Evolutionary conservation across 1,140 invertebrate species (phyloP), one percentile per base, ranked within the genome.

Genomic region (Megalonaias nervosa): DNA sequence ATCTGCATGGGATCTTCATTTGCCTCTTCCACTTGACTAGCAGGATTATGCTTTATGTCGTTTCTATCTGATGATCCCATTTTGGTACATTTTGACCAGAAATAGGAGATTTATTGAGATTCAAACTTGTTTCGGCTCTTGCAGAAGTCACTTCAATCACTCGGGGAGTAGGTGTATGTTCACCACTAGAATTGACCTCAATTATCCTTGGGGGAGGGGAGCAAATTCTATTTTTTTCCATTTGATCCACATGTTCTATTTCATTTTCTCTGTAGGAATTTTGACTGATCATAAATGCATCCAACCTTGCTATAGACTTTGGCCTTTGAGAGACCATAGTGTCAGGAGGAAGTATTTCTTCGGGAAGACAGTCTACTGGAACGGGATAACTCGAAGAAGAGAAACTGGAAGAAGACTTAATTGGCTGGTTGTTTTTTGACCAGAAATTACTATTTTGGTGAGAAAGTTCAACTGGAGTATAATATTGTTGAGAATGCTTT

Each of bases 381-480:
- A 70, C 69, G 61, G 74, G 65, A 68, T 16, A 62, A 48, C 73
- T 77, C 31, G 23, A 69, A 21, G 31, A 23, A 57, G 64, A 60
- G 16, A 38, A n/a, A 14, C n/a, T 68, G 15, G 56, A 65, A 56
- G 59, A 23, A 21, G 67, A 69, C 13, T 67, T 48, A 48, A 9
- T 48, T 1, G 38, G 9, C 38, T 48, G 38, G 38, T 11, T 48
- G 38, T 48, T 48, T 48, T 57, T 23, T 16, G 59, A 23, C 16
- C 57, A n/a, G 21, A 70, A 48, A 60, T 76, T 74, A 72, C 58
- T 76, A 74, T 2, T 69, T 71, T 38, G 75, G 69, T 26, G 67
- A 75, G 21, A 73, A 80, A 55, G 75, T 74, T n/a, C 62, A 76
- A 77, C 74, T 73, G 38, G 3, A 78, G 75, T 59, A 70, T 48